phyloP scores from a whole-genome alignment of 1,140 invertebrate species.

The Calliopsis andreniformis region DNA sequence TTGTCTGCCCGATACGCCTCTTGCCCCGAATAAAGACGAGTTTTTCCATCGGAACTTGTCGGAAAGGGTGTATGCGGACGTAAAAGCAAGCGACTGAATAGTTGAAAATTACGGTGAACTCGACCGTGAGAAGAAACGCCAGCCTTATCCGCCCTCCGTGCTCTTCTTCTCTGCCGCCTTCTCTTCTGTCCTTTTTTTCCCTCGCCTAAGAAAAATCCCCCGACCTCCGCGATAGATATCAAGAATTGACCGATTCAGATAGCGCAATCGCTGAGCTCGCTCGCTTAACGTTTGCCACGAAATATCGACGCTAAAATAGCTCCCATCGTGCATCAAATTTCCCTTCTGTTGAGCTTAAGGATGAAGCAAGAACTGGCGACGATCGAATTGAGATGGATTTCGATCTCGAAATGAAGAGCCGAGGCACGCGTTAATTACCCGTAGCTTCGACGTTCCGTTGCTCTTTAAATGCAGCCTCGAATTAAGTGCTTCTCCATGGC shows the following conservation, averaged over 20 bases:
- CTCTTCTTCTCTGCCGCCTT: neutral
- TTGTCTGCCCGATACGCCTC: slow-evolving; percentile 1
- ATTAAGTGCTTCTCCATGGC: slow-evolving; percentile 44
- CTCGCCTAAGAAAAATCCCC: neutral
- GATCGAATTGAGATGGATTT: slow-evolving; percentile 51
- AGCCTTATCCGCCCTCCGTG: slow-evolving; percentile 11
- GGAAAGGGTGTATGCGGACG: neutral
- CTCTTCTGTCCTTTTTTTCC: neutral
- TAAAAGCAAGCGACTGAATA: slow-evolving; percentile 57
- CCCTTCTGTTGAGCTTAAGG: neutral
- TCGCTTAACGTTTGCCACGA: too few species aligned
- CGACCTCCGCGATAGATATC: neutral
- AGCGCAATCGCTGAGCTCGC: too few species aligned
- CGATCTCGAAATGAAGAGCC: slow-evolving; percentile 39
- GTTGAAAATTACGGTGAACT: slow-evolving; percentile 66
- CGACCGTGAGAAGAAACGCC: slow-evolving; percentile 49
- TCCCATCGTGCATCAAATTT: neutral
- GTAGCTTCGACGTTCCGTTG: slow-evolving; percentile 63
- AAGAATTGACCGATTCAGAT: neutral
- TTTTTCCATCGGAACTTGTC: slow-evolving; percentile 19
- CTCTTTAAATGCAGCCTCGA: slow-evolving; percentile 57
- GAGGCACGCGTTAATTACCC: slow-evolving; percentile 62
- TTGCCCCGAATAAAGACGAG: neutral
- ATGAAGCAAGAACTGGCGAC: slow-evolving; percentile 30
- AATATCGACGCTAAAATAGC: too few species aligned